Conservation (phyloP, 2,113 vertebrate species). For the Cinclus mexicanus region DNA sequence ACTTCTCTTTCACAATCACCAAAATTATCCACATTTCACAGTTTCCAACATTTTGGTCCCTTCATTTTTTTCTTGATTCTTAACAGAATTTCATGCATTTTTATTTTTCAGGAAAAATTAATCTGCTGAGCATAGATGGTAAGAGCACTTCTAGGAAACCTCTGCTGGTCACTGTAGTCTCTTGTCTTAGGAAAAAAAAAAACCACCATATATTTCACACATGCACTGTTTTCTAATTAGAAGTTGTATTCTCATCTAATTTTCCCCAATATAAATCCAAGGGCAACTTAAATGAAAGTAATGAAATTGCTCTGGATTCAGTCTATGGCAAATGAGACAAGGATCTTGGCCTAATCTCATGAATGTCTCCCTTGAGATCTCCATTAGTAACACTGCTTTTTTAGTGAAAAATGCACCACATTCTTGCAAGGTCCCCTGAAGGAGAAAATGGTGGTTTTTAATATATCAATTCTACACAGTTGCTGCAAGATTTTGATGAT, state of each 20-base stretch:
- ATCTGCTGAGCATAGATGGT: not conserved
- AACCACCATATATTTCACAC: rapidly evolving
- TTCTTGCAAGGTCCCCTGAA: not conserved
- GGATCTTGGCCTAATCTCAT: not conserved
- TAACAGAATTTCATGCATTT: not conserved
- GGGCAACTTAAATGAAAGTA: not conserved
- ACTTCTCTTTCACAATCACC: not conserved
- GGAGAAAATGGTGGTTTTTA: not conserved
- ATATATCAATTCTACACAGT: not conserved
- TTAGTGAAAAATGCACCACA: not conserved
- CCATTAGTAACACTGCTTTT: not conserved
- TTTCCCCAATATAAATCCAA: not conserved
- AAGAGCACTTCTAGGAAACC: not conserved
- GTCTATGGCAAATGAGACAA: not conserved
- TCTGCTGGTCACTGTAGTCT: not conserved
- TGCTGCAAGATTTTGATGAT: not conserved
- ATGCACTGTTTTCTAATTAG: not conserved
- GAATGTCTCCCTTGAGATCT: not conserved
- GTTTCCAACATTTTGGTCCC: not conserved
- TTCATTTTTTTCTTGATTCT: not conserved
- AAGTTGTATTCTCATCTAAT: not conserved
- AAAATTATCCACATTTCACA: not conserved
- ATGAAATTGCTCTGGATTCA: not conserved
- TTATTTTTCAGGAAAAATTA: not conserved
- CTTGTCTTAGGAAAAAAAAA: not conserved